Percentiles rank a stretch among this genome's conserved stretches.
Evolutionary conservation across 2,113 vertebrate genomes (phyloP).

Genomic region (Psammodynastes pulverulentus): DNA sequence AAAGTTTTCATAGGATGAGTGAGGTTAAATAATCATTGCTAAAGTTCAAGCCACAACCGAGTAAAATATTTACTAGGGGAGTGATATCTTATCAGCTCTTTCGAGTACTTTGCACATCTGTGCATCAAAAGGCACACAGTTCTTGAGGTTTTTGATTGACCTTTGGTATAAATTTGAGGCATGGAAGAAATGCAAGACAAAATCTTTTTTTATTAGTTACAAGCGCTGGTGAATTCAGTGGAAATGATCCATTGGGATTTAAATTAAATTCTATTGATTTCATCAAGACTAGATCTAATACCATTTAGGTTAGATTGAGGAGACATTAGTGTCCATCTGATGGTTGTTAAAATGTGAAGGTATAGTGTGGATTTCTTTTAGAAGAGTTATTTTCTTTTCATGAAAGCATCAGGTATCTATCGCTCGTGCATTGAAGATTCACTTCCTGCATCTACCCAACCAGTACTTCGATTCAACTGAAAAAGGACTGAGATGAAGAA

Average conservation of each 20-base stretch:
- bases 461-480: background rate
- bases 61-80: slow-evolving; percentile 45
- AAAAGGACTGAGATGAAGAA: background rate
- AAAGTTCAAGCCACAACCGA: slow-evolving; percentile 16
- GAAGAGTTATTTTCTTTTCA: background rate
- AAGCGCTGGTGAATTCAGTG: background rate
- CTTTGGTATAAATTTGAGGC: background rate
- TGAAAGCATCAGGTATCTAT: background rate
- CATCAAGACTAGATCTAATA: background rate
- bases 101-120: slow-evolving; percentile 6
- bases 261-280: background rate
- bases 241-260: background rate
- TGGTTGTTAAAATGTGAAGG: background rate
- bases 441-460: background rate
- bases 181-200: background rate
- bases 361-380: background rate
- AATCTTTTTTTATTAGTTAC: background rate
- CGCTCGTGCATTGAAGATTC: background rate
- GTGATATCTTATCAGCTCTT: background rate
- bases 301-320: background rate
- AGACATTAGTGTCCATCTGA: background rate
- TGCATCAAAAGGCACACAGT: background rate
- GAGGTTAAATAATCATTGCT: slow-evolving; percentile 29
- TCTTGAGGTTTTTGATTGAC: background rate
- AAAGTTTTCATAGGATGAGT: slow-evolving; percentile 1